These are phyloP conservation scores for Tigriopus japonicus DNA, from an alignment of 1,140 invertebrate species.

Conservation along the genomic window DNA sequence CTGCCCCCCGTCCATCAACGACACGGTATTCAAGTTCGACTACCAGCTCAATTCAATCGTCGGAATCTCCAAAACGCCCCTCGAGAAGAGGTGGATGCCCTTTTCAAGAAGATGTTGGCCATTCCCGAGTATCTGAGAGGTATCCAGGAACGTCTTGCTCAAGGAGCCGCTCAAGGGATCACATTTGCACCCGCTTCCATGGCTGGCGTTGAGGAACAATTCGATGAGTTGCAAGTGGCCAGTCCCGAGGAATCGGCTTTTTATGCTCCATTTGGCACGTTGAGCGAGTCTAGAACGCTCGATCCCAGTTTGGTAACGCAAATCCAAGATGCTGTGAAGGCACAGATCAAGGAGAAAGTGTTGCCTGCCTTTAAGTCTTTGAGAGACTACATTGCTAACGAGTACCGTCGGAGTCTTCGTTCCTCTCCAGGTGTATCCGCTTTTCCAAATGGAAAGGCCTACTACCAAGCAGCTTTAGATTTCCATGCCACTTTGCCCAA, in stretches of 20 bases:
- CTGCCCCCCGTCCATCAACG: no score
- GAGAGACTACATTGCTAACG: constrained; percentile 15
- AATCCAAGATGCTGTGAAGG: not conserved
- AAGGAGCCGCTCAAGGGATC: no score
- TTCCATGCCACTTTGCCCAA: constrained; percentile 21
- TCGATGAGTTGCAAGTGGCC: no score
- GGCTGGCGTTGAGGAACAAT: no score
- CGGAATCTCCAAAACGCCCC: no score
- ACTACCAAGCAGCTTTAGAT: constrained; percentile 22
- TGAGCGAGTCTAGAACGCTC: not conserved
- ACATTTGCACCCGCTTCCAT: no score
- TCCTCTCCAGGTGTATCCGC: constrained; percentile 20
- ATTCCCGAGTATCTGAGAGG: no score
- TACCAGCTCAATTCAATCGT: no score
- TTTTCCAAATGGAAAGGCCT: constrained; percentile 21
- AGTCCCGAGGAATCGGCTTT: not conserved
- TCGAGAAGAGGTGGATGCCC: no score
- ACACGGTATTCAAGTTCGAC: no score
- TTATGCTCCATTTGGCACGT: not conserved
- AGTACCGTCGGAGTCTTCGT: constrained; percentile 20
- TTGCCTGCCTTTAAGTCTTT: not conserved
- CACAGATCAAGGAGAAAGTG: not conserved
- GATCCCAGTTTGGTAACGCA: not conserved
- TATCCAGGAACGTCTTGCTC: no score
- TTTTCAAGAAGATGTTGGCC: no score